These are phyloP conservation scores for Poeciliopsis paucimaculata DNA, from an alignment of 2,797 vertebrate genomes.

Conservation along the genomic window DNA sequence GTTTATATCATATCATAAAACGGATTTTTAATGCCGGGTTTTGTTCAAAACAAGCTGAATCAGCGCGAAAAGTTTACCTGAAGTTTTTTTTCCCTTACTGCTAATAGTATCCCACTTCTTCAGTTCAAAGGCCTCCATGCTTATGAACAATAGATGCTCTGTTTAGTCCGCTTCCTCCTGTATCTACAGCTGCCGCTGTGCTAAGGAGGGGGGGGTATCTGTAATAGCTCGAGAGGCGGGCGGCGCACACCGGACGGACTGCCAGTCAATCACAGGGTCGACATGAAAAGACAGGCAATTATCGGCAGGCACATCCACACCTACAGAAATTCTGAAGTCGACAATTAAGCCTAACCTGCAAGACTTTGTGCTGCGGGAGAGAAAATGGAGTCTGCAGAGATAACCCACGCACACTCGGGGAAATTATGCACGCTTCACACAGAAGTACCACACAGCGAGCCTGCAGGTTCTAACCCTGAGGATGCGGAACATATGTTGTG, in stretches of 20 bases:
- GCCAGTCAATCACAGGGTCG: slow-evolving; percentile 28
- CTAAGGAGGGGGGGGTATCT: not conserved
- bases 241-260: not conserved
- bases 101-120: not conserved
- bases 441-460: not conserved
- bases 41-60: slow-evolving; percentile 4
- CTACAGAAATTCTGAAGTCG: slow-evolving; percentile 20
- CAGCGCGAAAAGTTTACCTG: slow-evolving; percentile 13
- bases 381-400: slow-evolving; percentile 17
- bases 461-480: slow-evolving; percentile 6
- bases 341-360: slow-evolving; percentile 17
- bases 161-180: slow-evolving; percentile 2
- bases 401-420: not conserved
- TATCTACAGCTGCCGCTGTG: slow-evolving; percentile 8
- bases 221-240: slow-evolving; percentile 9
- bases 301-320: slow-evolving; percentile 16
- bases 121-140: slow-evolving; percentile 9
- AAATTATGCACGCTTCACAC: slow-evolving; percentile 9
- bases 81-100: not conserved
- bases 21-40: not conserved
- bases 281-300: slow-evolving; percentile 15
- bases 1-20: not conserved
- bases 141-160: slow-evolving; percentile 1
- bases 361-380: slow-evolving; percentile 14
- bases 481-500: not conserved